Conservation (phyloP, 2,113 vertebrate genomes). For the Campylomormyrus tamandua region DNA sequence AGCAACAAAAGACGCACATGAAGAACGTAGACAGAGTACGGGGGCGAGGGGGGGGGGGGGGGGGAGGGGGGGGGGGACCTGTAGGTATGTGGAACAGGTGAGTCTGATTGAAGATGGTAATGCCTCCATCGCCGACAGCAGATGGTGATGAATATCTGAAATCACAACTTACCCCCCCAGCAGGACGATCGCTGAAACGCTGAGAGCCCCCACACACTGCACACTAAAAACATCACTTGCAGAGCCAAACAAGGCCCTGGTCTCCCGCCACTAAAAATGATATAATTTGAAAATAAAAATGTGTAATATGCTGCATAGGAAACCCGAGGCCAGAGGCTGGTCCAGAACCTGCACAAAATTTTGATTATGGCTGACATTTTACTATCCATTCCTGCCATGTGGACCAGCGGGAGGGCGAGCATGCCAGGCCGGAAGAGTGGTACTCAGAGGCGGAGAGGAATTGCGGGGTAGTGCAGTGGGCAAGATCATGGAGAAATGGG, state of each 20-base stretch:
- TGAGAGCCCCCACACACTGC: conserved; percentile 19
- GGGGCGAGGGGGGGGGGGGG: not conserved
- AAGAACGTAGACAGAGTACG: too few species aligned
- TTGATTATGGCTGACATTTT: not conserved
- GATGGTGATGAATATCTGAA: not conserved
- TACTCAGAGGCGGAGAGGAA: not conserved
- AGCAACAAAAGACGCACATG: too few species aligned
- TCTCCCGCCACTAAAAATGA: not conserved
- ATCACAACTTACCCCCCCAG: not conserved
- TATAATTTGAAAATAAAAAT: not conserved
- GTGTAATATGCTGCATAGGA: not conserved
- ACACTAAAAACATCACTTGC: conserved; percentile 22
- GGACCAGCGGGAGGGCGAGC: not conserved
- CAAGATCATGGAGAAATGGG: too few species aligned
- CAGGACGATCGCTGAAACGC: not conserved
- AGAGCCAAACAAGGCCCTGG: not conserved
- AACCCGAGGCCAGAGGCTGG: not conserved
- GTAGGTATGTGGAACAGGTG: not conserved
- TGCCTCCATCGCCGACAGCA: not conserved
- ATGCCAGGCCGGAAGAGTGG: not conserved
- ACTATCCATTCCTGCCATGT: too few species aligned
- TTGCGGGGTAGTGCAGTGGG: not conserved
- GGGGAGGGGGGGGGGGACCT: not conserved
- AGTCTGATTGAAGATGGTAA: not conserved
- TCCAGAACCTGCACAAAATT: not conserved